phyloP scores from a whole-genome alignment of 2,888 invertebrate genomes.

The Microchrysa polita region DNA sequence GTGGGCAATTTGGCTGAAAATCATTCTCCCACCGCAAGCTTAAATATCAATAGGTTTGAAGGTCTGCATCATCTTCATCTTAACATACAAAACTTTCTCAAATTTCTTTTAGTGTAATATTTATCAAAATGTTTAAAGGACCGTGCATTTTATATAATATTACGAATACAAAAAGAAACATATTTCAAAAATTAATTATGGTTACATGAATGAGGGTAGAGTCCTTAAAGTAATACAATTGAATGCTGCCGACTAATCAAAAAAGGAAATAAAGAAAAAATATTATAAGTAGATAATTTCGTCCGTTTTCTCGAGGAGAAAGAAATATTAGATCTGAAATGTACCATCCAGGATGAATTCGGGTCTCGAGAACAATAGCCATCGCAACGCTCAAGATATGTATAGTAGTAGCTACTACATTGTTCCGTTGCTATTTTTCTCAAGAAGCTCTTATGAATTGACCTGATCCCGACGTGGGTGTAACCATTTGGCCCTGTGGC shows the following conservation, averaged over 20 bases:
- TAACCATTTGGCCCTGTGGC: neutral
- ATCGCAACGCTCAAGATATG: neutral
- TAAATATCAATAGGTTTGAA: no score
- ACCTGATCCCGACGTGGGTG: constrained; percentile 11
- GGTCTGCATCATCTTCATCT: no score
- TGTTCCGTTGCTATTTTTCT: neutral
- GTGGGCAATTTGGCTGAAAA: no score
- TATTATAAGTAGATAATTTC: constrained; percentile 37
- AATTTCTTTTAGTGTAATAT: neutral
- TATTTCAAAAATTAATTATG: constrained; percentile 34
- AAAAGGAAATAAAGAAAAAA: constrained; percentile 12
- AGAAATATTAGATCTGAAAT: neutral
- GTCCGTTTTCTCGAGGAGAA: constrained; percentile 11
- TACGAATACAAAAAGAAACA: neutral
- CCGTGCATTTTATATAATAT: neutral
- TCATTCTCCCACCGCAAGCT: no score
- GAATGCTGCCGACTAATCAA: constrained; percentile 5
- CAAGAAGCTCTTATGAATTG: neutral
- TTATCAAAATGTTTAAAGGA: no score
- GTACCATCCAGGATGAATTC: neutral
- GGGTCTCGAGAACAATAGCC: neutral
- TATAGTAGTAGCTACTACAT: constrained; percentile 11
- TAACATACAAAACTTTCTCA: no score
- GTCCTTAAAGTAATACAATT: constrained; percentile 22
- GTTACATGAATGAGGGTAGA: constrained; percentile 13